These are phyloP conservation scores for Tetropium fuscum DNA, from an alignment of 2,888 invertebrate genomes.

Conservation along the genomic window DNA sequence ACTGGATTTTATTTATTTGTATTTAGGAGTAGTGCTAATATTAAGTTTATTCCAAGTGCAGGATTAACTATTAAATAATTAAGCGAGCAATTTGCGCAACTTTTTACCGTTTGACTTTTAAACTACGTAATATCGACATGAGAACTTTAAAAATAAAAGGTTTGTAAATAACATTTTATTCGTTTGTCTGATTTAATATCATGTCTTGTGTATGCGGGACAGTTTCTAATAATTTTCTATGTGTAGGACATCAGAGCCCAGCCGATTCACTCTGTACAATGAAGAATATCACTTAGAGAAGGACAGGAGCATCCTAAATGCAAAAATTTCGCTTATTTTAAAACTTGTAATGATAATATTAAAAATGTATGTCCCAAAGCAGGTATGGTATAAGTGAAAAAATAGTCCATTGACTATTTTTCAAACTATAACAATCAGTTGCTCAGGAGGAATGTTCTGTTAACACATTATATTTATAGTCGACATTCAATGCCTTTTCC, in stretches of 20 bases:
- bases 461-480: too few relatives aligned
- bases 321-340: conserved; percentile 24
- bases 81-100: too few relatives aligned
- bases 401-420: conserved; percentile 14
- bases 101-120: neutral
- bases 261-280: neutral
- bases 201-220: neutral
- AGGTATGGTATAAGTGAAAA: conserved; percentile 37
- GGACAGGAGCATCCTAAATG: neutral
- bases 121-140: neutral
- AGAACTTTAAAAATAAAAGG: conserved; percentile 6
- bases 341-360: conserved; percentile 16
- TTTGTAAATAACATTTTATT: conserved; percentile 13
- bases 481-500: too few relatives aligned
- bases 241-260: conserved; percentile 10
- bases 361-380: conserved; percentile 12
- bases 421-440: conserved; percentile 8
- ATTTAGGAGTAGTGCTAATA: too few relatives aligned
- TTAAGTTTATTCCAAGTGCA: too few relatives aligned
- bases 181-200: neutral
- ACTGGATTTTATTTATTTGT: too few relatives aligned
- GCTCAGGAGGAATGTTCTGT: too few relatives aligned
- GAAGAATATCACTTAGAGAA: neutral
- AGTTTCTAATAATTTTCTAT: conserved; percentile 10
- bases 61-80: too few relatives aligned